These are phyloP conservation scores for Meiosimyza decipiens DNA, from an alignment of 2,888 invertebrate species.

Conservation along the genomic window DNA sequence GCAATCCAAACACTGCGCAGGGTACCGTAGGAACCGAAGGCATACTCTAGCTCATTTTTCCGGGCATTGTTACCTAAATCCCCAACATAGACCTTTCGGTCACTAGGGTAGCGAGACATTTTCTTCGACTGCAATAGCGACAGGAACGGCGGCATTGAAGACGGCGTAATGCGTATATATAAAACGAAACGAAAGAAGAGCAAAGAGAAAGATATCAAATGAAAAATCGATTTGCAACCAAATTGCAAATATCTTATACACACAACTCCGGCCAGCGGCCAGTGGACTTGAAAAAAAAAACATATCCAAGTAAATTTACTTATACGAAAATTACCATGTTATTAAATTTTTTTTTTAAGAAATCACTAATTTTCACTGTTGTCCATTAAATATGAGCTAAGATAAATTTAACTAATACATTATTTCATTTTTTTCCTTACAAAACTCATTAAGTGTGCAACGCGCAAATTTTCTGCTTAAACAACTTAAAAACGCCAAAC, in stretches of 20 bases:
- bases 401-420: slow-evolving; percentile 23
- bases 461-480: slow-evolving; percentile 31
- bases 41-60: slow-evolving; percentile 92
- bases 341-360: slow-evolving; percentile 9
- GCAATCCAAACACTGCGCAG: slow-evolving; percentile 98
- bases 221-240: slow-evolving; percentile 31
- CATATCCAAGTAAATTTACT: slow-evolving; percentile 1
- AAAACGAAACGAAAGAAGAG: slow-evolving; percentile 19
- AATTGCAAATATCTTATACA: slow-evolving; percentile 31
- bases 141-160: neutral
- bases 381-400: slow-evolving; percentile 4
- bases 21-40: slow-evolving; percentile 92
- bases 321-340: slow-evolving; percentile 25
- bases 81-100: slow-evolving; percentile 96
- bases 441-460: slow-evolving; percentile 32
- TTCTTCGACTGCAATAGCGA: slow-evolving; percentile 44
- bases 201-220: slow-evolving; percentile 32
- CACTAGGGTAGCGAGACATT: slow-evolving; percentile 72
- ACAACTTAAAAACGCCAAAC: slow-evolving; percentile 32
- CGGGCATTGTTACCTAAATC: slow-evolving; percentile 92
- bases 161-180: neutral
- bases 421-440: slow-evolving; percentile 20
- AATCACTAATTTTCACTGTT: slow-evolving; percentile 16
- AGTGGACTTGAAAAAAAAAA: neutral
- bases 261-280: slow-evolving; percentile 16